Base-by-base conservation (phyloP, 2,888 invertebrate genomes). In the Pollenia amentaria region DNA sequence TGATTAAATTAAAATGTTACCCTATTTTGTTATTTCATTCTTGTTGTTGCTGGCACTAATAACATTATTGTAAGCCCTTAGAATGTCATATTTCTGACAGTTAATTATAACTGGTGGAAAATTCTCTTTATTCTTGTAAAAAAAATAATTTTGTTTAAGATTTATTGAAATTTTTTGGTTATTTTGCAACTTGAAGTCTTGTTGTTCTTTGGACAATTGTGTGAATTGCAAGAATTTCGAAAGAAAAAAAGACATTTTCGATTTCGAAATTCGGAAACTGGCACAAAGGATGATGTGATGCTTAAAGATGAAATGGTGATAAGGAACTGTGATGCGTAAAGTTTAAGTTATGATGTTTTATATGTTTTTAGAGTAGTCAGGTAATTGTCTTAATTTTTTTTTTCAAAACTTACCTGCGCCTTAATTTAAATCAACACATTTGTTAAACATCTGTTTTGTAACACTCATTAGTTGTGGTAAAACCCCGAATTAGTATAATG, bases 221-320 rank as follows among this genome's bases (percentile, higher is more conserved):
- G 67, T 69, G 12, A 69, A 60, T 69, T 78, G 77, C 46, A 78
- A 48, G 16, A 57, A 78, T 69, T 78, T 69, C 6, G 48, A 14
- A 12, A 78, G 46, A 12, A 55, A 53, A 55, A 57, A 69, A 29
- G 78, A 57, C 67, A 78, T 67, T 12, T 44, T 53, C 18, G 38
- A 12, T 12, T 53, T 29, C 6, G 1, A 29, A 29, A 29, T 29
- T 29, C 3, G 6, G 29, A 29, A 29, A 29, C 29, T 29, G 6
- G 29, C 29, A 29, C 29, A 29, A 29, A 4, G 29, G 38, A 44
- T 65, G 77, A 48, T 48, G 48, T 53, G 38, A 12, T 53, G n/a
- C 11, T 12, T 2, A 6, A 12, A 16, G 0, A 18, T 16, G 40
- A 46, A 38, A 3, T 40, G 48, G 10, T 48, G n/a, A 0, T 29